Evolutionary conservation across 1,140 invertebrate species (phyloP).

Genomic region (Penaeus vannamei): DNA sequence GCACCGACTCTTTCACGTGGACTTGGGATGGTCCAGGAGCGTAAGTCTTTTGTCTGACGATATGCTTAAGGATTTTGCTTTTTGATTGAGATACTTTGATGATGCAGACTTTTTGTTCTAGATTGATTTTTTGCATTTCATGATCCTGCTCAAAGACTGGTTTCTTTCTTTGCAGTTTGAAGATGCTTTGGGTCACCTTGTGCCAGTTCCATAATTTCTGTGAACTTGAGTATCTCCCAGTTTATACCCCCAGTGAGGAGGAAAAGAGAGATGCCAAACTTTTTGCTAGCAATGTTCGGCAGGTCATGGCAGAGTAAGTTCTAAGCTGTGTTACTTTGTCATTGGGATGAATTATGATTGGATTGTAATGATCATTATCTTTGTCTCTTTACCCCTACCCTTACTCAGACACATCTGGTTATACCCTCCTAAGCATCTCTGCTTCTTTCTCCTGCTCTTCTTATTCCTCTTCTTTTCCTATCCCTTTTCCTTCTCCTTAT

Average conservation of each 20-base stretch:
- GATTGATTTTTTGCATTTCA: background rate
- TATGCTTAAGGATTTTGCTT: too few relatives aligned
- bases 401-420: too few relatives aligned
- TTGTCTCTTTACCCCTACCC: too few relatives aligned
- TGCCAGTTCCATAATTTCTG: conserved; percentile 91
- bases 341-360: background rate
- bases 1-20: conserved; percentile 94
- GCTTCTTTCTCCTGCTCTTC: too few relatives aligned
- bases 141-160: background rate
- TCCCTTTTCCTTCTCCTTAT: too few relatives aligned
- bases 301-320: conserved; percentile 86
- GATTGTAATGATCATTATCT: too few relatives aligned
- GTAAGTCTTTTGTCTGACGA: conserved; percentile 77
- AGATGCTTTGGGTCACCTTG: conserved; percentile 90
- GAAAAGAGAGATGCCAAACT: conserved; percentile 90
- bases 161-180: conserved; percentile 76
- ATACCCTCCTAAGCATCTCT: too few relatives aligned
- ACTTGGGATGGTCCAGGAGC: conserved; percentile 97
- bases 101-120: background rate
- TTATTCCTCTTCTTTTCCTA: too few relatives aligned
- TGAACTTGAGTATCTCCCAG: conserved; percentile 95
- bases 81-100: too few relatives aligned
- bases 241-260: conserved; percentile 88
- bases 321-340: background rate
- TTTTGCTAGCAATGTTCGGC: conserved; percentile 91